Percentiles rank a stretch among this genome's conserved stretches.
phyloP scores from a whole-genome alignment of 2,113 vertebrate genomes.

The Pterocles gutturalis region DNA sequence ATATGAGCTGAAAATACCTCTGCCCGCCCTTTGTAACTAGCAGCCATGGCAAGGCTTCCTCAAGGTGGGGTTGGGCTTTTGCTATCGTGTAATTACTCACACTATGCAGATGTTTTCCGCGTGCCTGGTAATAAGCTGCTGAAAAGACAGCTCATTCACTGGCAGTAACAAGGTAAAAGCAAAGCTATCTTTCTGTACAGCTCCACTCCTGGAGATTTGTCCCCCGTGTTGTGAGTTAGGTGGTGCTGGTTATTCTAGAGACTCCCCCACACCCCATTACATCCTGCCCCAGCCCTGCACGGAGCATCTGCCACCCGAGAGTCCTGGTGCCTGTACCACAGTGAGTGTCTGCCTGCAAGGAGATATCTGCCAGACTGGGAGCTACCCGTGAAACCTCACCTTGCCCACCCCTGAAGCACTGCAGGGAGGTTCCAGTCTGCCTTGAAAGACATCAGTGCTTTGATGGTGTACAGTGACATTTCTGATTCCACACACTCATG shows the following conservation, averaged over 20 bases:
- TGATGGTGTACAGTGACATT: neutral
- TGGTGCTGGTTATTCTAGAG: neutral
- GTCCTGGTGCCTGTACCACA: neutral
- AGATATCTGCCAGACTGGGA: neutral
- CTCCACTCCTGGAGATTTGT: neutral
- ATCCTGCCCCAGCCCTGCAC: neutral
- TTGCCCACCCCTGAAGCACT: neutral
- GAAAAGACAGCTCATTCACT: neutral
- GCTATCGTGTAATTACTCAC: neutral
- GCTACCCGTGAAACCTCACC: neutral
- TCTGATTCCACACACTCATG: neutral
- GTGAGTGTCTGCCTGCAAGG: neutral
- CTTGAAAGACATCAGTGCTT: neutral
- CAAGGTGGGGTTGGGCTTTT: neutral
- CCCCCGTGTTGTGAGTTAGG: neutral
- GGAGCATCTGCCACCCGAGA: neutral
- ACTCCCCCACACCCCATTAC: rapidly evolving
- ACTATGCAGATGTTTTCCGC: neutral
- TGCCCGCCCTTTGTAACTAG: rapidly evolving
- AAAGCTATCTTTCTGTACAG: neutral
- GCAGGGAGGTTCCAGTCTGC: neutral
- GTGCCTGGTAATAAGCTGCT: neutral
- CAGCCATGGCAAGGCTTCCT: neutral
- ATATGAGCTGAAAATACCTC: neutral
- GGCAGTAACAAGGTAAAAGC: neutral